Evolutionary conservation across 2,797 vertebrate genomes (phyloP).

Genomic region (Clamator glandarius): DNA sequence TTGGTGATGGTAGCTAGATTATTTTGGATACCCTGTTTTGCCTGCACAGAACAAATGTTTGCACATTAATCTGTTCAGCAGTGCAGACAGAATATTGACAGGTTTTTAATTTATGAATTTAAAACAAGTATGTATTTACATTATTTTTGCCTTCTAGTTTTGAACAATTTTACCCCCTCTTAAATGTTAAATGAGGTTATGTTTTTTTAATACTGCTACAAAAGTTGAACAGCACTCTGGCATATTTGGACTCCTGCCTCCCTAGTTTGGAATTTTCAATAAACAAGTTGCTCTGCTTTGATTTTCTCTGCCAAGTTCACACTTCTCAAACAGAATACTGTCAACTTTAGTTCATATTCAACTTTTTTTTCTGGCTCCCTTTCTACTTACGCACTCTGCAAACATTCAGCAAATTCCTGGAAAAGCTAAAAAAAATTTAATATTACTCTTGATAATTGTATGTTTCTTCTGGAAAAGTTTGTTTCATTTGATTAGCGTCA

Average conservation of each 20-base stretch:
- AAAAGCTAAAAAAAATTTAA: neutral
- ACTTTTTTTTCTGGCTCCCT: neutral
- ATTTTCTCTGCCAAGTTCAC: slow-evolving; percentile 35
- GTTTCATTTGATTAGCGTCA: neutral
- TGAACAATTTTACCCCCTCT: neutral
- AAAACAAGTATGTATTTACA: neutral
- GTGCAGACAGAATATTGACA: neutral
- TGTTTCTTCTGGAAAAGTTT: slow-evolving; percentile 29
- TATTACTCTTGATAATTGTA: neutral
- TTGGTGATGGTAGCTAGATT: neutral
- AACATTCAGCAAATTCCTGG: slow-evolving; percentile 14
- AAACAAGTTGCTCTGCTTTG: slow-evolving; percentile 12
- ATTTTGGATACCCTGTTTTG: neutral
- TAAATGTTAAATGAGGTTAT: neutral
- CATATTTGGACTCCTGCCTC: slow-evolving; percentile 6
- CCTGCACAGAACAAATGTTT: neutral
- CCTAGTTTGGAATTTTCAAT: neutral
- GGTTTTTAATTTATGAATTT: neutral
- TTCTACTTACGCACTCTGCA: neutral
- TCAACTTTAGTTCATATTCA: neutral
- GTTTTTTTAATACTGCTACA: neutral
- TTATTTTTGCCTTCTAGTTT: neutral
- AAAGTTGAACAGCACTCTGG: neutral
- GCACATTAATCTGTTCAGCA: neutral
- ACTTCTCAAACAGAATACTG: slow-evolving; percentile 29